Percentiles rank a stretch among this genome's conserved stretches.
phyloP scores from a whole-genome alignment of 2,888 invertebrate genomes.

The Drosophila hamatofila region DNA sequence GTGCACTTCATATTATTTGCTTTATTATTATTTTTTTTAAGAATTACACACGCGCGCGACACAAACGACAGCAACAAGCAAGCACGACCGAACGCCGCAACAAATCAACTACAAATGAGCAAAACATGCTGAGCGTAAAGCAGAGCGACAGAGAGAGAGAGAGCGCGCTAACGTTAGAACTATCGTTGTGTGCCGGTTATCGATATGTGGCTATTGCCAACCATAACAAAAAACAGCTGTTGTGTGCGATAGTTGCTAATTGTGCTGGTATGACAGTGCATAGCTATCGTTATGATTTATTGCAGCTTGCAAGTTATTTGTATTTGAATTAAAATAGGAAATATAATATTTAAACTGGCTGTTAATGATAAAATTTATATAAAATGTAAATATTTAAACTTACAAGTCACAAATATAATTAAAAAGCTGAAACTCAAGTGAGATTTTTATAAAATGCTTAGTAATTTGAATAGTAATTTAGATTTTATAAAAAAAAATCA shows the following conservation, averaged over 20 bases:
- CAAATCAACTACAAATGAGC: conserved; percentile 40
- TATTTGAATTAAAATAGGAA: not conserved
- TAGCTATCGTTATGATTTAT: too few species aligned
- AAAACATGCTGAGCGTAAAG: not conserved
- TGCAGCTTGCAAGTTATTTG: not conserved
- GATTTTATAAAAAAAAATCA: too few species aligned
- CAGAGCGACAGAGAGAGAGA: not conserved
- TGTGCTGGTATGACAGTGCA: conserved; percentile 5
- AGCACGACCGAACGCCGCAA: conserved; percentile 33
- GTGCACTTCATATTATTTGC: conserved; percentile 56
- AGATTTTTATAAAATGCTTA: too few species aligned
- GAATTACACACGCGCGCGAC: conserved; percentile 34
- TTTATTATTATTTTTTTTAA: conserved; percentile 22
- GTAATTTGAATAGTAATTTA: too few species aligned
- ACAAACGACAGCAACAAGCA: not conserved
- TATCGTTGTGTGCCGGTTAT: conserved; percentile 25
- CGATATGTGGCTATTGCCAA: conserved; percentile 19
- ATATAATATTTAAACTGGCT: not conserved
- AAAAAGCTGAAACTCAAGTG: not conserved
- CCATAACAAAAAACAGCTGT: conserved; percentile 33
- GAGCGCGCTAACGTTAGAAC: not conserved
- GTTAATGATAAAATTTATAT: not conserved
- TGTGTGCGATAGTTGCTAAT: conserved; percentile 7
- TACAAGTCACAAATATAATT: not conserved
- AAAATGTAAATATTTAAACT: not conserved